phyloP scores from a whole-genome alignment of 2,113 vertebrate genomes.

The Phalacrocorax aristotelis region DNA sequence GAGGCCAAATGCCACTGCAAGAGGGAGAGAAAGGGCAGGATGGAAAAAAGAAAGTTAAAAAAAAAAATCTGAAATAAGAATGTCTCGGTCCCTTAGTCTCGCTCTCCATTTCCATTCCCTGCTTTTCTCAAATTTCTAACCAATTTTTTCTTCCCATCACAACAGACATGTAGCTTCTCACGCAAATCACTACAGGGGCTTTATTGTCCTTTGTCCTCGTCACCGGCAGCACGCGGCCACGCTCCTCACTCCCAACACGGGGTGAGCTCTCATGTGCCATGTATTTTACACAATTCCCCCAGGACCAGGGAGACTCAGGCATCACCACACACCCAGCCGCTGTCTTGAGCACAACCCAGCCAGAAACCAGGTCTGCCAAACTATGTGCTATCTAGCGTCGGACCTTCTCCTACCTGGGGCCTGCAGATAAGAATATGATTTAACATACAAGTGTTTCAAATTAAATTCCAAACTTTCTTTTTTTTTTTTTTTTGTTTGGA shows the following conservation, averaged over 20 bases:
- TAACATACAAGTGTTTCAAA: background rate
- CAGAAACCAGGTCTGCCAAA: background rate
- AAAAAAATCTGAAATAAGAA: background rate
- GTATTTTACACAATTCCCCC: rapidly evolving
- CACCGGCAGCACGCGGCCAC: background rate
- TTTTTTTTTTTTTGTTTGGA: background rate
- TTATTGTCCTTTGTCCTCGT: background rate
- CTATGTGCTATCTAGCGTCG: rapidly evolving
- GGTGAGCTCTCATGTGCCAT: rapidly evolving
- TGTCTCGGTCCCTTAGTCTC: rapidly evolving
- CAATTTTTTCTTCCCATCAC: background rate
- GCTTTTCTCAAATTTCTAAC: background rate
- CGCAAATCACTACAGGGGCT: background rate
- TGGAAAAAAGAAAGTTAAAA: rapidly evolving
- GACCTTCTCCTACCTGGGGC: background rate
- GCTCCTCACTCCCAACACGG: rapidly evolving
- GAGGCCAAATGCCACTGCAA: background rate
- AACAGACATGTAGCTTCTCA: background rate
- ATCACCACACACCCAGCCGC: background rate
- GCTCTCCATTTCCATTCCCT: background rate
- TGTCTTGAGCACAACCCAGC: background rate
- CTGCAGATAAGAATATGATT: background rate
- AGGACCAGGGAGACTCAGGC: background rate
- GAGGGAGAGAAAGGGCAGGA: background rate
- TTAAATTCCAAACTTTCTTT: background rate